Conservation (phyloP, 2,888 invertebrate genomes). For the Pomacea canaliculata region DNA sequence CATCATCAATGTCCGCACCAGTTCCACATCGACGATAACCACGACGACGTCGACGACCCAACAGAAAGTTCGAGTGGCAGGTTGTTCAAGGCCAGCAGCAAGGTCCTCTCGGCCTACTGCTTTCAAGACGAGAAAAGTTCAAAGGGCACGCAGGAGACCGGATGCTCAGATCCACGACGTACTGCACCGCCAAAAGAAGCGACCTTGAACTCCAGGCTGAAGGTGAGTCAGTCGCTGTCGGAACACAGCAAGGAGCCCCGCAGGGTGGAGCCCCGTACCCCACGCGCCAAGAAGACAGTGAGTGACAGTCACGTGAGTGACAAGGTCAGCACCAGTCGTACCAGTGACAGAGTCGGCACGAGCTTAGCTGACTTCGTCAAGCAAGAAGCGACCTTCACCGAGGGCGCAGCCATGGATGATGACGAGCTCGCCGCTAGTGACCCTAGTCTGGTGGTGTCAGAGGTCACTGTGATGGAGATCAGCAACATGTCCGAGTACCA, state of each 20-base stretch:
- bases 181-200: neutral
- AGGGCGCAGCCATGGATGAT: neutral
- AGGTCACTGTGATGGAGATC: neutral
- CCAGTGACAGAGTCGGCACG: neutral
- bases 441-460: neutral
- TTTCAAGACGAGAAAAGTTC: neutral
- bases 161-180: neutral
- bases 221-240: neutral
- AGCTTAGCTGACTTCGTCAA: neutral
- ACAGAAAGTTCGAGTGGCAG: no score
- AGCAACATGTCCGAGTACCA: slow-evolving; percentile 12
- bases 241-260: neutral
- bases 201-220: neutral
- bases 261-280: neutral
- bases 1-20: neutral
- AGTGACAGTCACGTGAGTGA: neutral
- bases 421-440: neutral
- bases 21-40: neutral
- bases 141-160: neutral
- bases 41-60: neutral
- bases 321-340: no score
- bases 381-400: neutral
- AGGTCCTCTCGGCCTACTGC: neutral
- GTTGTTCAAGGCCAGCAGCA: no score
- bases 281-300: neutral